Conservation (phyloP, 2,888 invertebrate species). For the Zootermopsis nevadensis region DNA sequence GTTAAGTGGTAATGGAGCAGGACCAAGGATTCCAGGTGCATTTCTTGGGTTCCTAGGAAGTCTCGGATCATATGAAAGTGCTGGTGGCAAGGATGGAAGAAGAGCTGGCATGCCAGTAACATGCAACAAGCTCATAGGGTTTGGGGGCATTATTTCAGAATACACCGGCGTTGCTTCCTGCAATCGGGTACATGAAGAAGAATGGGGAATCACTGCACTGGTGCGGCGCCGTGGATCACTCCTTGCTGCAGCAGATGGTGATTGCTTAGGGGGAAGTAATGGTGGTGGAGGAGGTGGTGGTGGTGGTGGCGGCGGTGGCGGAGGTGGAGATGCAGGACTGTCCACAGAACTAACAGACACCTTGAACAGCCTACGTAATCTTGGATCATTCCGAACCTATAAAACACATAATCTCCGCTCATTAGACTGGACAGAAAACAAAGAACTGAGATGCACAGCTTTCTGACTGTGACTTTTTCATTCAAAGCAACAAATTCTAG, state of each 20-base stretch:
- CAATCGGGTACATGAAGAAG: not conserved
- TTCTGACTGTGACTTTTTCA: too few relatives aligned
- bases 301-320: slow-evolving; percentile 69
- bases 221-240: slow-evolving; percentile 26
- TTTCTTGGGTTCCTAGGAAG: slow-evolving; percentile 32
- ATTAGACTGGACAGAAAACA: too few relatives aligned
- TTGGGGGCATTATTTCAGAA: not conserved
- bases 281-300: slow-evolving; percentile 67
- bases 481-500: too few relatives aligned
- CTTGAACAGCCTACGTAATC: slow-evolving; percentile 79
- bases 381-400: slow-evolving; percentile 75
- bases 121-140: slow-evolving; percentile 6
- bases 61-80: not conserved
- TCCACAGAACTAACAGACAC: slow-evolving; percentile 64
- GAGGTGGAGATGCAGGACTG: slow-evolving; percentile 51
- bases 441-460: too few relatives aligned
- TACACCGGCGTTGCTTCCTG: not conserved
- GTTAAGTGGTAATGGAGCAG: slow-evolving; percentile 36
- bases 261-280: slow-evolving; percentile 38
- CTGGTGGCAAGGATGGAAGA: slow-evolving; percentile 9
- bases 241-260: not conserved
- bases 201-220: not conserved
- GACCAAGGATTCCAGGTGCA: slow-evolving; percentile 44
- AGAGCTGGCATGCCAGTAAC: not conserved
- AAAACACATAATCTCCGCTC: not conserved